Base-by-base conservation (phyloP, 1,140 invertebrate species). In the Lamellibrachia luymesi region DNA sequence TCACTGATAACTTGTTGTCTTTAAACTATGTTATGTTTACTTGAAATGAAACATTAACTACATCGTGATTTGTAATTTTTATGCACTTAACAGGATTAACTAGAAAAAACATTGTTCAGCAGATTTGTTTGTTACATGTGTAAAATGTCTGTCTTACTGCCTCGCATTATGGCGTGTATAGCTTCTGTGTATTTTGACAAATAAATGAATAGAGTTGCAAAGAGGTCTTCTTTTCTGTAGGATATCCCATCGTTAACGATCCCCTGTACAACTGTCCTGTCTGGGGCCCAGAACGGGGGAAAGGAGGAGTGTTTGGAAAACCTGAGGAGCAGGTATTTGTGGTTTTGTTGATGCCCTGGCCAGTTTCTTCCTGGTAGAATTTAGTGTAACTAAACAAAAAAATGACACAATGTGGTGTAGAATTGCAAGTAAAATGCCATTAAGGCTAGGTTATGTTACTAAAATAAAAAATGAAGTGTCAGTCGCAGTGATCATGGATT, bases 171-270 rank as follows among this genome's bases (percentile, higher is more conserved):
- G 6, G 22, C 50, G 10, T 91, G 91, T 91, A 22, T 27, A 17
- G 27, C 4, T 91, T 27, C 2, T 51, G 10, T 91, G 38, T 27
- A 91, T 91, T 91, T 50, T 91, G 64, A 80, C 17, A 80, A 80
- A 0, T 17, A 80, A 4, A 80, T 10, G 64, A 80, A 80, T 22
- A 80, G 64, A 80, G 95, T 89, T 91, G 2, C 7, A 51, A 13
- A 91, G 50, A 2, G 22, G 25, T 93, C 51, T 93, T 94, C 91
- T 93, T 91, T 92, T 93, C 94, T 93, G 90, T 95, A 98, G 98
- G 99, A 93, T 98, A 98, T 97, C 99, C 99, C 2, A 99, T 99
- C 93, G 97, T 99, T 2, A 99, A 99, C 96, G 99, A 99, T 96
- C 98, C 98, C 0, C 96, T 99, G 0, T 99, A 99, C 96, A 96